These are phyloP conservation scores for Euura saliciscinereae DNA, from an alignment of 1,140 invertebrate species.

Conservation along the genomic window DNA sequence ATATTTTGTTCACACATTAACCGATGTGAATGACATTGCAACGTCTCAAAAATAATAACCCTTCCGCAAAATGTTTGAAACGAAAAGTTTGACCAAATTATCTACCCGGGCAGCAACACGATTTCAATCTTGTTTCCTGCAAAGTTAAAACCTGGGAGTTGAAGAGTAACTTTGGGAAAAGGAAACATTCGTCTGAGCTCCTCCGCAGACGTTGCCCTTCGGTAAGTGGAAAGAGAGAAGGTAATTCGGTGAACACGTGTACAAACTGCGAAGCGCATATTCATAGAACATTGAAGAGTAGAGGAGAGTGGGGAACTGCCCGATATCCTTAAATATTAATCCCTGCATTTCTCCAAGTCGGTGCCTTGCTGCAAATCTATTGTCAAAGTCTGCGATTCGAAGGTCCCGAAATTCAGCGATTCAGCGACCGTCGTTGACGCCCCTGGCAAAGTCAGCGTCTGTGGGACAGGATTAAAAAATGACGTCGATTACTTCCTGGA, in stretches of 20 bases:
- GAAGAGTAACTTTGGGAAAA: not conserved
- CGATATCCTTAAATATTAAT: slow-evolving; percentile 12
- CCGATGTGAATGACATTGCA: no score
- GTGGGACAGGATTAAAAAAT: not conserved
- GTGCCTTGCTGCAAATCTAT: not conserved
- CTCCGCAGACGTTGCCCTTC: not conserved
- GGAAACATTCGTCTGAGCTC: not conserved
- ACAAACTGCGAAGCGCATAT: not conserved
- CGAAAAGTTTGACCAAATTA: no score
- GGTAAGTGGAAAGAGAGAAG: slow-evolving; percentile 6
- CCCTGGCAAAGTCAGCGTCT: not conserved
- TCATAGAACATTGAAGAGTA: slow-evolving; percentile 1
- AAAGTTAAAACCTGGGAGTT: not conserved
- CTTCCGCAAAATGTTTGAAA: no score
- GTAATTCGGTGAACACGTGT: slow-evolving; percentile 1
- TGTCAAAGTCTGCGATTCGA: not conserved
- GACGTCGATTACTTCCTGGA: not conserved
- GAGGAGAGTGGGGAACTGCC: not conserved
- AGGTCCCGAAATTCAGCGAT: not conserved
- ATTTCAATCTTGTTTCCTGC: not conserved
- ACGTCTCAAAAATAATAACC: no score
- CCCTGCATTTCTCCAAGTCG: slow-evolving; percentile 10
- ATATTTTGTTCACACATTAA: no score
- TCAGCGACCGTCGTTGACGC: not conserved
- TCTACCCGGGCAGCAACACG: not conserved